These are phyloP conservation scores for Craterocephalus amniculus DNA, from an alignment of 2,797 vertebrate genomes.

Conservation along the genomic window DNA sequence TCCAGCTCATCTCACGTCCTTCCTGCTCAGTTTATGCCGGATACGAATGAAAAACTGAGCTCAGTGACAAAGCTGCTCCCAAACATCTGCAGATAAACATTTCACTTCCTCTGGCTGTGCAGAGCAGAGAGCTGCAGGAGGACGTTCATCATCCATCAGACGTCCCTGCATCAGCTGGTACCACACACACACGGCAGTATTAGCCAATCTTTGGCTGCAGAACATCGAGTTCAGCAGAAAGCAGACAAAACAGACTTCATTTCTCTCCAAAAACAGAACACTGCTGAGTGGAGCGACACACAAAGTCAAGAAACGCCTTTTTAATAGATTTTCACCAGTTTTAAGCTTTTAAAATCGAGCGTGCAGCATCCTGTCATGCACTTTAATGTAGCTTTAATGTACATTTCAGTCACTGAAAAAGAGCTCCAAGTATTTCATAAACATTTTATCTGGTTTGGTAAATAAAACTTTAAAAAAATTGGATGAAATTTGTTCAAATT, in stretches of 20 bases:
- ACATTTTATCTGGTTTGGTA: too few species aligned
- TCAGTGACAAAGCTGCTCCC: neutral
- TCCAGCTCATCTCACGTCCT: neutral
- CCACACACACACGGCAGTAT: constrained; percentile 9
- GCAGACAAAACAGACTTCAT: constrained; percentile 23
- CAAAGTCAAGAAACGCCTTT: neutral
- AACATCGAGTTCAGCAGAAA: constrained; percentile 17
- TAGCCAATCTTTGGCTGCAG: constrained; percentile 33
- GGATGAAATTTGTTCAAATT: too few species aligned
- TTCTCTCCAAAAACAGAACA: neutral
- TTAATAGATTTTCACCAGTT: too few species aligned
- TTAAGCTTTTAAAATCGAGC: too few species aligned
- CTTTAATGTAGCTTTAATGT: too few species aligned
- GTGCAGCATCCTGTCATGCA: too few species aligned
- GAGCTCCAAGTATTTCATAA: too few species aligned
- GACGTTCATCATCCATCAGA: constrained; percentile 35
- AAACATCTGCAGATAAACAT: neutral
- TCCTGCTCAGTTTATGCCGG: neutral
- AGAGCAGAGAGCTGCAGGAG: constrained; percentile 9
- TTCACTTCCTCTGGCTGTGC: neutral
- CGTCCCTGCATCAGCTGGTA: constrained; percentile 42
- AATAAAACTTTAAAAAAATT: too few species aligned
- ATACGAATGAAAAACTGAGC: neutral
- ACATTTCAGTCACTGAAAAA: too few species aligned
- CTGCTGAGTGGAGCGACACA: neutral